phyloP scores from a whole-genome alignment of 2,797 vertebrate species.

The Schizothorax lantsangensis region DNA sequence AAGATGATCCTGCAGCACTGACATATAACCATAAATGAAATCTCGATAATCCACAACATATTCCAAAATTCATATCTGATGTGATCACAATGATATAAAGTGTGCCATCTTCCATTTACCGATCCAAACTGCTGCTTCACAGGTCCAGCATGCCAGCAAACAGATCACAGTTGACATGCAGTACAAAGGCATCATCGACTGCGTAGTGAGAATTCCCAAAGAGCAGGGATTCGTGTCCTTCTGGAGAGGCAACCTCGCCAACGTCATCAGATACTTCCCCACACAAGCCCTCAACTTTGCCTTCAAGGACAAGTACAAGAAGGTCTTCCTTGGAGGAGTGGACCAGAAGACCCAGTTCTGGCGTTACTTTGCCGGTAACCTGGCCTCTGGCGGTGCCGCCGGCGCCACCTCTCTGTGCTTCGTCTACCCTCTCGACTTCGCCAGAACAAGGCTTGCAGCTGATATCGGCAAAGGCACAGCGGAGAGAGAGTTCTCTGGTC shows the following conservation, averaged over 20 bases:
- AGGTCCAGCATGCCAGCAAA: constrained; percentile 99
- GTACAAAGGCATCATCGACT: constrained; percentile 98
- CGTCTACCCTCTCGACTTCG: constrained; percentile 98
- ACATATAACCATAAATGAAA: neutral
- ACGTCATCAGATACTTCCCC: constrained; percentile 99
- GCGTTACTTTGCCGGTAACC: constrained; percentile 97
- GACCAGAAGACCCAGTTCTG: constrained; percentile 98
- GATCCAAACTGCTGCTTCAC: constrained; percentile 14
- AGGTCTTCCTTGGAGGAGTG: constrained; percentile 97
- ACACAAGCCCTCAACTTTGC: constrained; percentile 99
- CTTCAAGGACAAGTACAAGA: constrained; percentile 99
- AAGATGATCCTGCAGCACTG: neutral
- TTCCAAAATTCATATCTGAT: neutral
- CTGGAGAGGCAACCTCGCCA: constrained; percentile 99
- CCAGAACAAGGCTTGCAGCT: constrained; percentile 95
- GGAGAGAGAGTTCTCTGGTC: constrained; percentile 92
- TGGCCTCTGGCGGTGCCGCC: constrained; percentile 94
- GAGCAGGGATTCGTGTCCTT: constrained; percentile 96
- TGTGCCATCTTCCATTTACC: neutral
- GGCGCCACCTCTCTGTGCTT: constrained; percentile 98
- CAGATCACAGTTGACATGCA: constrained; percentile 93
- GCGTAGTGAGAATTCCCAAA: constrained; percentile 93
- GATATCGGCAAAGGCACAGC: constrained; percentile 90
- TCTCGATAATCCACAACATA: neutral
- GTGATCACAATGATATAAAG: neutral